Base-by-base conservation (phyloP, 2,797 vertebrate species). In the Urophycis tenuis region DNA sequence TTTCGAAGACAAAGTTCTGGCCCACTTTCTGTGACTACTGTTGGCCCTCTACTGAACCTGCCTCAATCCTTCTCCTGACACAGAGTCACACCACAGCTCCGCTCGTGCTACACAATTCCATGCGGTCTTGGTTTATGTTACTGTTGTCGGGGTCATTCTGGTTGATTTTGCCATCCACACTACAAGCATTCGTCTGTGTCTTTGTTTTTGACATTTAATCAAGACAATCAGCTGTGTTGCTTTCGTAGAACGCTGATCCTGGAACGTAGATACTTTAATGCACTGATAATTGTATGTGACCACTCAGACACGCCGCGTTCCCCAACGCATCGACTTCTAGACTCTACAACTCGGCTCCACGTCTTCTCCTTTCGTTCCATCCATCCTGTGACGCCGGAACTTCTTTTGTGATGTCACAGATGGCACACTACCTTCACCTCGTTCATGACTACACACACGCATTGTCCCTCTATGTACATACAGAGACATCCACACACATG, bases 371-470 rank as follows among this genome's bases (percentile, higher is more conserved):
- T 89, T 91, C 89, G 89, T 89, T 87, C n/a, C n/a, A n/a, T 77
- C 9, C 85, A 75, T 88, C 86, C 36, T 81, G 82, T 85, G 69
- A 17, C 22, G 29, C 83, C 67, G 72, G 86, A 81, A 33, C 81
- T 73, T 15, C 80, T 87, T 79, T 87, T 86, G 91, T 91, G 91
- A 92, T 93, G 91, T 92, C 88, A 90, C n/a, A 93, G 88, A 93
- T 90, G 87, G 87, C 90, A 90, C 88, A 91, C 87, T 92, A 82
- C 83, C 88, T 85, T 86, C 75, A 88, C 88, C 94, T 89, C 91
- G 29, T 29, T 92, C 92, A 91, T 92, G 87, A 92, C 89, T 91
- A 92, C 83, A 90, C 85, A 86, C 91, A 93, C 90, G 87, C 86
- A 89, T 91, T 91, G 89, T 80, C 86, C 90, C 84, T 85, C 80